phyloP scores from a whole-genome alignment of 1,140 invertebrate species.

The Melanaphis sacchari region DNA sequence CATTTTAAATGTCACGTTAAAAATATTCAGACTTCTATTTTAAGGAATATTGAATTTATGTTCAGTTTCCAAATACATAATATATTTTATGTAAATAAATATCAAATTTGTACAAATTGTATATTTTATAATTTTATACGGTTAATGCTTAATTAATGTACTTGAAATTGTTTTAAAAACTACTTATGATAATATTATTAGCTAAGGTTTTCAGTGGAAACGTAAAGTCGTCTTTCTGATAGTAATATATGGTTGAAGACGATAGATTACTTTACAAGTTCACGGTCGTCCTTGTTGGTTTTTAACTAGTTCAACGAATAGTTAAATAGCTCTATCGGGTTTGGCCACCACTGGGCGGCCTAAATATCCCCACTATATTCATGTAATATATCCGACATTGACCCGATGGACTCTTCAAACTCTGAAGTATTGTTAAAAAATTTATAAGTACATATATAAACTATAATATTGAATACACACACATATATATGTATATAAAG shows the following conservation, averaged over 20 bases:
- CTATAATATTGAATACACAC: neutral
- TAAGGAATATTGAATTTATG: neutral
- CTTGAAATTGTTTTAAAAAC: neutral
- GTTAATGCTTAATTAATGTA: neutral
- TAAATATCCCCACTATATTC: slow-evolving; percentile 43
- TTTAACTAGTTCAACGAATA: slow-evolving; percentile 49
- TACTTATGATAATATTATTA: neutral
- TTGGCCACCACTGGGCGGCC: slow-evolving; percentile 55
- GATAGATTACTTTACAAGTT: slow-evolving; percentile 22
- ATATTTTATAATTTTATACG: neutral
- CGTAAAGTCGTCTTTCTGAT: neutral
- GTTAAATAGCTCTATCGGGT: neutral
- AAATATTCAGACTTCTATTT: neutral
- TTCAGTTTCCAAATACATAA: neutral
- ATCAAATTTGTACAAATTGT: neutral
- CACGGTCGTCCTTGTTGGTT: slow-evolving; percentile 39
- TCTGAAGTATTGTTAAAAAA: slow-evolving; percentile 7
- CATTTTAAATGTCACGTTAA: neutral
- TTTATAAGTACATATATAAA: neutral
- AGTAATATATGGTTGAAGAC: neutral
- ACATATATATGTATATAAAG: neutral
- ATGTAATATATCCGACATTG: neutral
- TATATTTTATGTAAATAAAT: neutral
- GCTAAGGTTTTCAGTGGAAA: neutral
- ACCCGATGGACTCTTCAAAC: slow-evolving; percentile 31